phyloP scores from a whole-genome alignment of 2,113 vertebrate species.

The Tragelaphus strepsiceros region DNA sequence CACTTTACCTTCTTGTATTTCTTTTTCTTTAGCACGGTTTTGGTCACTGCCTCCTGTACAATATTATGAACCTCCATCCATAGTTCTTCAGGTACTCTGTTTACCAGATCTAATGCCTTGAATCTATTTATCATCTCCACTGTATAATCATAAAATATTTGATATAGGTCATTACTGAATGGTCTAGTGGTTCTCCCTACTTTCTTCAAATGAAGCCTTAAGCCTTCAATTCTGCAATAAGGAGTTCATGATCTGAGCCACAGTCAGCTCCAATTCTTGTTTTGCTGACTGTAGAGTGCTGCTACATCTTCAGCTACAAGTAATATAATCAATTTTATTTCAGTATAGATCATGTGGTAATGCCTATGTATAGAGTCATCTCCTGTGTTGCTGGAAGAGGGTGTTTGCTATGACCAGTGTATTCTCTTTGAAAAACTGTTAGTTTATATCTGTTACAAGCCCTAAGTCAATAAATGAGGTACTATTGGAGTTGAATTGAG shows the following conservation, averaged over 20 bases:
- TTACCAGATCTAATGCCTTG: not conserved
- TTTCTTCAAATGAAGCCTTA: not conserved
- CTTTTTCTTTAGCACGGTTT: not conserved
- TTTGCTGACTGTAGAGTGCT: not conserved
- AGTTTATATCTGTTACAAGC: not conserved
- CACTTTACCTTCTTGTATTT: not conserved
- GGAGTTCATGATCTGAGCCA: not conserved
- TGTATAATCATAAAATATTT: not conserved
- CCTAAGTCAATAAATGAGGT: not conserved
- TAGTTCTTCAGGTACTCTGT: not conserved
- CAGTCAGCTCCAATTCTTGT: not conserved
- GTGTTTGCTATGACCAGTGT: not conserved
- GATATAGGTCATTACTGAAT: not conserved
- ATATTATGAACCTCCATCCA: not conserved
- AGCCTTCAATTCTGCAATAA: not conserved
- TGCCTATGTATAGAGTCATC: not conserved
- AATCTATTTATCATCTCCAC: not conserved
- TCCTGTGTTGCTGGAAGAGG: not conserved
- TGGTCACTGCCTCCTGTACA: not conserved
- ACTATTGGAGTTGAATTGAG: not conserved
- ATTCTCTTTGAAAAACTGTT: not conserved
- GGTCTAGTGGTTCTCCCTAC: not conserved
- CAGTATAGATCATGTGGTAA: not conserved
- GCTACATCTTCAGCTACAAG: not conserved
- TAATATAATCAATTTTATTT: not conserved